Evolutionary conservation across 2,797 vertebrate species (phyloP), one percentile per base, ranked within the genome.

Genomic region (Lepilemur ruficaudatus): DNA sequence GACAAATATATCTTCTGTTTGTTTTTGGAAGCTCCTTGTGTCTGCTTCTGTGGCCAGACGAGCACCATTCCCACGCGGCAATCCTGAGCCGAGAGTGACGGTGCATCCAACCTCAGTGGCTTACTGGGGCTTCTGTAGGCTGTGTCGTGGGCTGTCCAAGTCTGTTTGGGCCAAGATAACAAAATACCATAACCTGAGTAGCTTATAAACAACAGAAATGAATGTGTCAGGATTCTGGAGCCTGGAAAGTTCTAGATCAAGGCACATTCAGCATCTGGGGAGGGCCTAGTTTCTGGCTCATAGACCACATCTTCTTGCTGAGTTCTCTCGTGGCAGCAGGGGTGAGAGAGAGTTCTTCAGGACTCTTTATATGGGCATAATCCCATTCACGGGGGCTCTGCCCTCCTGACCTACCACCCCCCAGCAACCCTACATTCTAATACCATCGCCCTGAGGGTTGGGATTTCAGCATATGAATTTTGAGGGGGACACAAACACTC

Each of bases 71-170:
- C 69, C 46, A 85, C 28, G 63, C 91, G 55, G 38, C 84, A 72
- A 50, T 97, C 80, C 88, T 85, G 82, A 83, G 87, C 93, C 80
- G 63, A 85, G 70, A 63, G 83, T 6, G 0, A 72, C 46, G 35
- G 4, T 76, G 96, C 75, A 32, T 93, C 89, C 95, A 89, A 81
- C 73, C 95, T 96, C 95, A 82, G 97, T 98, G 94, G 69, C 85
- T 84, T 43, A 7, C 84, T 81, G 90, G 95, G 89, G 73, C 72
- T 95, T 96, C 95, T 92, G 94, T 93, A 70, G 35, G 38, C 78
- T 81, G 59, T 93, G 35, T 96, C 61, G 76, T 52, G 30, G 88
- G 38, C 48, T 76, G 17, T 7, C 35, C 13, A 23, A 35, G 48
- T 52, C 28, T 55, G 2, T 41, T 61, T 38, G 25, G 22, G n/a